phyloP scores from a whole-genome alignment of 2,888 invertebrate species.

The Timema cristinae region DNA sequence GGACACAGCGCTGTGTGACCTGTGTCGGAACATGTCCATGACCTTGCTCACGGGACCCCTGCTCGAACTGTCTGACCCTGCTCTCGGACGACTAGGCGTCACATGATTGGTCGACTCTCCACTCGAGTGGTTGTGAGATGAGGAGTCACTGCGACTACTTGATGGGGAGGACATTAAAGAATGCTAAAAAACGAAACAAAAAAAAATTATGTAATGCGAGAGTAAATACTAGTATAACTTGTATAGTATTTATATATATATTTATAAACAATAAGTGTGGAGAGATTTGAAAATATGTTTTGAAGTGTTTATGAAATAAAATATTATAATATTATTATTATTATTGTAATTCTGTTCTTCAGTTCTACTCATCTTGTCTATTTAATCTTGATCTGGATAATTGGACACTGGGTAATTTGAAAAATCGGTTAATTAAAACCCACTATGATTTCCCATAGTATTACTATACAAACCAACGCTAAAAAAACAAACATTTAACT shows the following conservation, averaged over 20 bases:
- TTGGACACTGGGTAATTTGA: too few species aligned
- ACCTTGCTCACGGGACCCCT: slow-evolving; percentile 77
- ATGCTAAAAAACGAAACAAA: slow-evolving; percentile 44
- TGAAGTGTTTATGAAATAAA: too few species aligned
- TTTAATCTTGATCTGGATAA: too few species aligned
- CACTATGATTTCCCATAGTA: too few species aligned
- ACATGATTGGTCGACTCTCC: slow-evolving; percentile 28
- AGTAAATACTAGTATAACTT: too few species aligned
- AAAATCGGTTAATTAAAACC: too few species aligned
- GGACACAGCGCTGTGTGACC: slow-evolving; percentile 65
- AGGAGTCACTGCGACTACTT: slow-evolving; percentile 38
- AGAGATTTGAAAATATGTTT: too few species aligned
- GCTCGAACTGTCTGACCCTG: slow-evolving; percentile 57
- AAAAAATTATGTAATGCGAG: slow-evolving; percentile 20
- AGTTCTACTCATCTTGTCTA: too few species aligned
- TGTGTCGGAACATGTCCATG: slow-evolving; percentile 83
- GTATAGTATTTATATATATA: neutral
- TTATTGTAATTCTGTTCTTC: too few species aligned
- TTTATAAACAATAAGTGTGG: neutral
- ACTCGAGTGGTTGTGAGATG: slow-evolving; percentile 44
- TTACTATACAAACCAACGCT: too few species aligned
- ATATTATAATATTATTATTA: too few species aligned
- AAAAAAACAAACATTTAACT: too few species aligned
- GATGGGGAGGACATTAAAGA: slow-evolving; percentile 49
- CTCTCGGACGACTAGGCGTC: slow-evolving; percentile 34